Conservation (phyloP, 1,140 invertebrate genomes). For the Drosophila biarmipes region DNA sequence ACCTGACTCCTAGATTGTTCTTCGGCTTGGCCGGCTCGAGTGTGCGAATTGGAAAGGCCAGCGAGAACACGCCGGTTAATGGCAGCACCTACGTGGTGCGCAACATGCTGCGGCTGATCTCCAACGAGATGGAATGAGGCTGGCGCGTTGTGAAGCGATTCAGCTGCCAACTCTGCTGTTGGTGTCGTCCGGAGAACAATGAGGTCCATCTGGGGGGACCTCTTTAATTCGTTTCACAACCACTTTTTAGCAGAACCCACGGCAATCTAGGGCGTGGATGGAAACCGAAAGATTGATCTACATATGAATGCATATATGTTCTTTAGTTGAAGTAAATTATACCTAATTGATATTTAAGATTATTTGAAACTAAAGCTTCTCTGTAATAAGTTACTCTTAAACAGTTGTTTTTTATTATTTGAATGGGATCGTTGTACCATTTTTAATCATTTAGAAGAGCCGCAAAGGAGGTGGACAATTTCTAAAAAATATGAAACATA, state of each 20-base stretch:
- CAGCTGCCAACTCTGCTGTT: conserved; percentile 37
- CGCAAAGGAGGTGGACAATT: conserved; percentile 78
- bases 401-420: conserved; percentile 7
- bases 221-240: conserved; percentile 53
- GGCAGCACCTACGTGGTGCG: conserved; percentile 64
- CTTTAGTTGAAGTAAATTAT: conserved; percentile 61
- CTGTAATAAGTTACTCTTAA: conserved; percentile 34
- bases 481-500: conserved; percentile 35
- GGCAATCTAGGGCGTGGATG: background rate
- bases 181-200: conserved; percentile 6
- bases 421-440: no score
- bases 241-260: conserved; percentile 8
- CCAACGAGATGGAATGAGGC: conserved; percentile 68
- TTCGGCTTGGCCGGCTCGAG: conserved; percentile 88
- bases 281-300: conserved; percentile 58
- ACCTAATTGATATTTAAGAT: conserved; percentile 48
- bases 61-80: conserved; percentile 46
- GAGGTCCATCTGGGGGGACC: background rate
- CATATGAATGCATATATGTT: conserved; percentile 34
- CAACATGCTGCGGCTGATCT: conserved; percentile 62
- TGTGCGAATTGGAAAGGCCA: conserved; percentile 67
- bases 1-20: conserved; percentile 89
- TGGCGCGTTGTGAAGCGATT: conserved; percentile 65
- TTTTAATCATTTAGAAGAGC: conserved; percentile 50
- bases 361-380: conserved; percentile 25